phyloP scores from a whole-genome alignment of 2,113 vertebrate genomes.

The Philantomba maxwellii region DNA sequence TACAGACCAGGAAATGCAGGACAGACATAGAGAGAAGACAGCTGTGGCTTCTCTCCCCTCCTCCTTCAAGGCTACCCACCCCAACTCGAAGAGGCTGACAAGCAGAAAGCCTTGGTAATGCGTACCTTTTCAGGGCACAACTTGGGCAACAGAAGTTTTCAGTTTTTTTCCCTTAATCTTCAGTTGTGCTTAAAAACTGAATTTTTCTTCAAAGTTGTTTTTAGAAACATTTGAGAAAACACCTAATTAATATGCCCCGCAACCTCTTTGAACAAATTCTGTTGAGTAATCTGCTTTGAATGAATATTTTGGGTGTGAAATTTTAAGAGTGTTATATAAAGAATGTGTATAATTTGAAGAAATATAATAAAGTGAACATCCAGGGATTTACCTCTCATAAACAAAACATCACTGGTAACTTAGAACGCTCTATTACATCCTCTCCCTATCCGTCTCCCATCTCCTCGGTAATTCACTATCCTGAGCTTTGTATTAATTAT shows the following conservation, averaged over 20 bases:
- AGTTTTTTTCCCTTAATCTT: background rate
- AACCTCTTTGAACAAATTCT: background rate
- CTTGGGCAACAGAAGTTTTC: background rate
- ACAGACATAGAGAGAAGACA: accelerated
- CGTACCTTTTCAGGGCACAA: background rate
- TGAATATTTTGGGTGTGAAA: background rate
- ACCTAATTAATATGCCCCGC: background rate
- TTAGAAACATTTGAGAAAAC: background rate
- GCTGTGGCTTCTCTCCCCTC: background rate
- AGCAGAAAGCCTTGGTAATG: background rate
- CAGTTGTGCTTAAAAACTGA: background rate
- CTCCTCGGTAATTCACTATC: background rate
- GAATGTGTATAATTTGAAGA: background rate
- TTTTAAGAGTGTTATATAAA: background rate
- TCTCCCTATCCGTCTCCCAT: background rate
- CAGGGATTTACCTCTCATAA: background rate
- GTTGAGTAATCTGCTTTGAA: background rate
- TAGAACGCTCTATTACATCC: background rate
- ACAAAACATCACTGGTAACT: background rate
- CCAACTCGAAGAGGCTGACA: background rate
- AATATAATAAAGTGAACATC: background rate
- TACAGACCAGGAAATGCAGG: background rate
- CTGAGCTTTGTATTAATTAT: background rate
- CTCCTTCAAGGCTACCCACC: background rate
- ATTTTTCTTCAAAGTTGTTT: background rate